Evolutionary conservation across 2,888 invertebrate genomes (phyloP).

Genomic region (Pterostichus madidus): DNA sequence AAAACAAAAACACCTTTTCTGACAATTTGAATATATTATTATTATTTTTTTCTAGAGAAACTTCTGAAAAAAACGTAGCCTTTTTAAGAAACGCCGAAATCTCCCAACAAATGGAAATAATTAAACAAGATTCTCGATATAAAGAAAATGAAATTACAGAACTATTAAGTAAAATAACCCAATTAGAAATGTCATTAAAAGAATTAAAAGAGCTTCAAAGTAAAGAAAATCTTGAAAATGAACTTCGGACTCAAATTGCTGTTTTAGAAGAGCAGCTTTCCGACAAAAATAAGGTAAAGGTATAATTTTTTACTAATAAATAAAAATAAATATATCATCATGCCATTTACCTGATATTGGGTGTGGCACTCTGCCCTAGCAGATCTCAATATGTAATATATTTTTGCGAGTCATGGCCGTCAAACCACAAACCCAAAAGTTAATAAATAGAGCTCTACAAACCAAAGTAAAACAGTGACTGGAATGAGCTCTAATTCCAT

Average conservation of each 20-base stretch:
- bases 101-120: conserved; percentile 88
- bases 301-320: background rate
- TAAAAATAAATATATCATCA: background rate
- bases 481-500: too few relatives aligned
- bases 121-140: conserved; percentile 85
- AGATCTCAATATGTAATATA: too few relatives aligned
- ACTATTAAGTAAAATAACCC: conserved; percentile 79
- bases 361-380: too few relatives aligned
- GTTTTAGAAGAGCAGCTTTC: conserved; percentile 82
- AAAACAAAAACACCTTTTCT: conserved; percentile 20
- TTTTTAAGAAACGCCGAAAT: conserved; percentile 89
- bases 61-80: conserved; percentile 87
- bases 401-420: too few relatives aligned
- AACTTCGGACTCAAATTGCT: conserved; percentile 77
- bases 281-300: conserved; percentile 82
- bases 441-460: too few relatives aligned
- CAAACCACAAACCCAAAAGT: too few relatives aligned
- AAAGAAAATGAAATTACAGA: conserved; percentile 84
- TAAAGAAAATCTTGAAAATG: conserved; percentile 77
- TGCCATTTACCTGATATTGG: too few relatives aligned
- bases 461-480: too few relatives aligned
- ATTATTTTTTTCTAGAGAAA: conserved; percentile 80
- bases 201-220: conserved; percentile 74
- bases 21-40: background rate
- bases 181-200: conserved; percentile 78